Percentiles rank a stretch among this genome's conserved stretches.
These are phyloP conservation scores for Paramormyrops hopkinsi DNA, from an alignment of 2,797 vertebrate species.

Conservation along the genomic window DNA sequence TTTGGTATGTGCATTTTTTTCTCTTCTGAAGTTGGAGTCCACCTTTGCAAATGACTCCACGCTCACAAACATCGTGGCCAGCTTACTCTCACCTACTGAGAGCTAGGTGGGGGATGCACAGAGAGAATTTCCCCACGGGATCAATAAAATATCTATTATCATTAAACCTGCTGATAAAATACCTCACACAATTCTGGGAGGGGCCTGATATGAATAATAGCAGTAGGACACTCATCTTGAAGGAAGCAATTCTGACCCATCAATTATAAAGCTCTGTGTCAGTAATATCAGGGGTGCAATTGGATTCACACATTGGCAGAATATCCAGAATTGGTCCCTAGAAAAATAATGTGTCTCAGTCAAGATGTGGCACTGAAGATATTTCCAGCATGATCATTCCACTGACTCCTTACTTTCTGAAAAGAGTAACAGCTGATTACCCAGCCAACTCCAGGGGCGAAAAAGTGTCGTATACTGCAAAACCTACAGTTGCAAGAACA, in stretches of 20 bases:
- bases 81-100: not conserved
- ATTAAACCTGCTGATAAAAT: not conserved
- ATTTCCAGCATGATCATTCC: not conserved
- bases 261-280: not conserved
- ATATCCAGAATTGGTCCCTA: not conserved
- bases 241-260: not conserved
- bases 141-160: not conserved
- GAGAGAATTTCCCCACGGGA: not conserved
- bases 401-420: slow-evolving; percentile 7
- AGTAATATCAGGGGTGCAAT: not conserved
- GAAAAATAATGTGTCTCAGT: not conserved
- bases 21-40: not conserved
- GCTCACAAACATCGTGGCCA: not conserved
- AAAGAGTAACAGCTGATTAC: not conserved
- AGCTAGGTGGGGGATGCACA: not conserved
- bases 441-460: not conserved
- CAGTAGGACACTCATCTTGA: not conserved
- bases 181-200: not conserved
- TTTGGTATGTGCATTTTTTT: not conserved
- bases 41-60: not conserved
- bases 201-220: not conserved
- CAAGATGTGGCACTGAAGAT: not conserved
- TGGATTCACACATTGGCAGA: not conserved
- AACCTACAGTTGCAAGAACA: slow-evolving; percentile 52
- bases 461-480: slow-evolving; percentile 40